Conservation (phyloP, 30 jellyfish, hydroid and myxozoan genomes). For the Hydractinia echinata region DNA sequence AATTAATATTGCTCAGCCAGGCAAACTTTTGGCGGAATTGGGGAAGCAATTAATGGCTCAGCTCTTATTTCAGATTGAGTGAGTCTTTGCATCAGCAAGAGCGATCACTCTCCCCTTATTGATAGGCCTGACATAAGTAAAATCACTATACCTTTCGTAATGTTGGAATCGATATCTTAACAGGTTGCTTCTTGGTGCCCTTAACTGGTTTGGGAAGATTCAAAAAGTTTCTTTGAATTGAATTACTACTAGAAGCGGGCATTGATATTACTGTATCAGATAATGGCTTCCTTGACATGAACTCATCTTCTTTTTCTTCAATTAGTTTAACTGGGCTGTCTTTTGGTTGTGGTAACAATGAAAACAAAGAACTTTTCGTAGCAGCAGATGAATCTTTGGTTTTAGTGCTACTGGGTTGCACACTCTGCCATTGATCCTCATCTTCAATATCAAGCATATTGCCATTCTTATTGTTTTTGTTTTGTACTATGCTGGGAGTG, state of each 20-base stretch:
- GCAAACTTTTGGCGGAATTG: too few species aligned
- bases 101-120: too few species aligned
- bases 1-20: too few species aligned
- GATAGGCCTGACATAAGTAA: too few species aligned
- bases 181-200: slow-evolving; percentile 24
- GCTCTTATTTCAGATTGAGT: too few species aligned
- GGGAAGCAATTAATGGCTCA: too few species aligned
- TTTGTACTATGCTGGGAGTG: neutral
- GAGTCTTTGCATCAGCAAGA: too few species aligned
- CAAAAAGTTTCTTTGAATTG: neutral
- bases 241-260: neutral
- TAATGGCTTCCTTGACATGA: slow-evolving; percentile 15
- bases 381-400: neutral
- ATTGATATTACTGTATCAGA: neutral
- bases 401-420: neutral
- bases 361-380: neutral
- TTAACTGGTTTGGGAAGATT: slow-evolving; percentile 18
- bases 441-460: slow-evolving; percentile 2
- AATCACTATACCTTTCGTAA: neutral
- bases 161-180: slow-evolving; percentile 22
- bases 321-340: neutral
- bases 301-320: slow-evolving; percentile 36
- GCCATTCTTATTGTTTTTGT: neutral
- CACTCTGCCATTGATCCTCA: slow-evolving; percentile 20
- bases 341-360: neutral